Percentiles rank a stretch among this genome's conserved stretches.
Conservation (phyloP, 2,113 vertebrate species). For the Aptenodytes patagonicus region DNA sequence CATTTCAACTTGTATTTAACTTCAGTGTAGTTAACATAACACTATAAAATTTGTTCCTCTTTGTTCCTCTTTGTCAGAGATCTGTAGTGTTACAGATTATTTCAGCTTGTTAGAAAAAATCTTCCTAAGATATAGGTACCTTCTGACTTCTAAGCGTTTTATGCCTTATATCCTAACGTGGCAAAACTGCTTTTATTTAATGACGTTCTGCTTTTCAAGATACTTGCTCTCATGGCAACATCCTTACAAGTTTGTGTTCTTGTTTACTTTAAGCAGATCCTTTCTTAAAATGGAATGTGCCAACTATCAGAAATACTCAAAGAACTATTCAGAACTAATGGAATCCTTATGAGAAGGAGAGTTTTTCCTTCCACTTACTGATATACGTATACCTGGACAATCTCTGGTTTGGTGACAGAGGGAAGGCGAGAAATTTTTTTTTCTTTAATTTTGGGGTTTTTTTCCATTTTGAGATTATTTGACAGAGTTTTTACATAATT, state of each 20-base stretch:
- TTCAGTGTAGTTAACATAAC: background rate
- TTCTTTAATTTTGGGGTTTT: background rate
- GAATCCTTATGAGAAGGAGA: background rate
- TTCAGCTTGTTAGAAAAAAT: background rate
- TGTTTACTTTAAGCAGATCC: background rate
- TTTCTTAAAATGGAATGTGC: background rate
- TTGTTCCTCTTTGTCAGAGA: background rate
- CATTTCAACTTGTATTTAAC: background rate
- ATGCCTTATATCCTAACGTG: background rate
- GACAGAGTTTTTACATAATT: background rate
- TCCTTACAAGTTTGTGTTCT: background rate
- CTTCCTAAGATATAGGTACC: background rate
- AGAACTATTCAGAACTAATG: background rate
- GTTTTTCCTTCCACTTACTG: background rate
- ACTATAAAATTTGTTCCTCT: background rate
- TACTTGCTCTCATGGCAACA: background rate
- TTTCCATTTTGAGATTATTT: background rate
- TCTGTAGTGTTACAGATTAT: background rate
- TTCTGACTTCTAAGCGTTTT: background rate
- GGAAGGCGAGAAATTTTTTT: background rate
- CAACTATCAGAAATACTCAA: background rate
- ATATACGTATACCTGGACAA: background rate
- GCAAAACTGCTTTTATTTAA: background rate
- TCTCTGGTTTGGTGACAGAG: background rate
- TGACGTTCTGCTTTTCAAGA: background rate